A percentile compares a stretch with the other conserved stretches of the same genome.
These are phyloP conservation scores for rabbit (Oryctolagus cuniculus) DNA, from an alignment of 2,113 vertebrate species.

Conservation along the genomic window DNA sequence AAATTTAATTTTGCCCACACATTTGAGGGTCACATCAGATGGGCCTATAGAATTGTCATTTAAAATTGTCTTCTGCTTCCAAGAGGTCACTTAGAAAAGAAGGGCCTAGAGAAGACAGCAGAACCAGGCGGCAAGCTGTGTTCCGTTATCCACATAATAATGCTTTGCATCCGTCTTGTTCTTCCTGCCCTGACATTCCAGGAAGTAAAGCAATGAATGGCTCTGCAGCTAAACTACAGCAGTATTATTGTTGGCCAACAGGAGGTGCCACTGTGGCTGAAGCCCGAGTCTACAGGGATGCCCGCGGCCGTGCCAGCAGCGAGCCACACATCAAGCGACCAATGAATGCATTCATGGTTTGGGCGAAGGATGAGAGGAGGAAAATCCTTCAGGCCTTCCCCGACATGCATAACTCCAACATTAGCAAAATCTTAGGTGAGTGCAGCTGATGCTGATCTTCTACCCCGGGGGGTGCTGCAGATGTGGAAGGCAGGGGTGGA, in stretches of 20 bases:
- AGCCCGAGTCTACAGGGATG: slow-evolving; percentile 97
- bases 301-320: slow-evolving; percentile 96
- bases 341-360: slow-evolving; percentile 99
- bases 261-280: slow-evolving; percentile 98
- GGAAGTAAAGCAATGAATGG: slow-evolving; percentile 95
- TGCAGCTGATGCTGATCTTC: not conserved
- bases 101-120: slow-evolving; percentile 34
- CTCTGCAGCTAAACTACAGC: slow-evolving; percentile 96
- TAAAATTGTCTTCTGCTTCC: slow-evolving; percentile 16
- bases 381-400: slow-evolving; percentile 99
- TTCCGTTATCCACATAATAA: slow-evolving; percentile 86
- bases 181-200: slow-evolving; percentile 92
- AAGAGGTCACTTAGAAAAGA: not conserved
- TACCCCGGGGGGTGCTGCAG: not conserved
- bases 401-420: slow-evolving; percentile 99
- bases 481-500: not conserved
- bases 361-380: slow-evolving; percentile 98
- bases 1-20: slow-evolving; percentile 1
- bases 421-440: slow-evolving; percentile 99
- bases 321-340: slow-evolving; percentile 99
- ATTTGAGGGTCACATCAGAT: not conserved
- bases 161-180: slow-evolving; percentile 90
- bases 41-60: not conserved
- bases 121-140: slow-evolving; percentile 62
- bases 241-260: slow-evolving; percentile 98